Evolutionary conservation across 53 echinoderm and acorn worm species (phyloP), one percentile per base, ranked within the genome.

Genomic region (Holothuria scabra): DNA sequence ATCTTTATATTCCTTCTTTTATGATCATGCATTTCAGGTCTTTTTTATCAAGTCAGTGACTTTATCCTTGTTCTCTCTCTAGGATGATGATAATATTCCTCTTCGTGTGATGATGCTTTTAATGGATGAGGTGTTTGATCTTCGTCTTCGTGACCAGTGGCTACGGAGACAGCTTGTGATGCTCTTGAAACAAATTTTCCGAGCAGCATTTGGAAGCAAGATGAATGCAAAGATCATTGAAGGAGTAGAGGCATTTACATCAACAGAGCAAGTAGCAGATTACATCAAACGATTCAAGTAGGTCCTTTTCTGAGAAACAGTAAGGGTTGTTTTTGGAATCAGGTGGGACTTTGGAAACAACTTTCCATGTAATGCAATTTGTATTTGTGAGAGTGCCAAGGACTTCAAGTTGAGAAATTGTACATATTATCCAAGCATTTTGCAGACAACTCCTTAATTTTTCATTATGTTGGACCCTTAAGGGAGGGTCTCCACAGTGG

Each of bases 11-110:
- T n/a, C n/a, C n/a, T n/a, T n/a, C n/a, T n/a, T n/a, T n/a, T n/a
- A n/a, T n/a, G n/a, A n/a, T 34, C 52, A 4, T 23, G 41, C 31
- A 20, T 7, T 28, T 28, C 35, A 60, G 25, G 63, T 8, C 24
- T 82, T 10, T 14, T n/a, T n/a, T n/a, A n/a, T 37, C 35, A 62
- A 14, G 35, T 28, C 4, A 22, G 31, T 59, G 13, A 78, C 41
- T 52, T 16, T 55, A 18, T 24, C 63, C 8, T 25, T 76, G 1
- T 66, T 82, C 20, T 12, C 5, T 13, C 26, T 37, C 0, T 81
- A 99, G 99, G 99, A 99, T 81, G 95, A 94, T 66, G 99, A 99
- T 56, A 99, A 99, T 90, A 99, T 99, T 86, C 95, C 99, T 59
- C 44, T 99, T 18, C 82, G 99, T 22, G 92, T 99, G 79, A 99